Base-by-base conservation (phyloP, 2,797 vertebrate genomes). In the Eospalax fontanierii region DNA sequence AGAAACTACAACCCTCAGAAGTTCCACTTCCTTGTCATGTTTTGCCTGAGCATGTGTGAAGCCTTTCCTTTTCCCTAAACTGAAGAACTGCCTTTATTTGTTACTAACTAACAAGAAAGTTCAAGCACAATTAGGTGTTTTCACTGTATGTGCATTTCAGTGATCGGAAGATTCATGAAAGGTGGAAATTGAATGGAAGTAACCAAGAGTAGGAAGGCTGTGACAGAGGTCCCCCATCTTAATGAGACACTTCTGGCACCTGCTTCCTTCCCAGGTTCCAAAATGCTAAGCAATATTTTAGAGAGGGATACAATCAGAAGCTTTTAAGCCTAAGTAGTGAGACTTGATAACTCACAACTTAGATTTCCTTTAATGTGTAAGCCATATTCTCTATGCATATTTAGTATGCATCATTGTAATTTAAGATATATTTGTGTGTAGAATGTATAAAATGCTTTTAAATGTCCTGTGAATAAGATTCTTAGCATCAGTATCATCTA, bases 311-410 rank as follows among this genome's bases (percentile, higher is more conserved):
- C 30, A 91, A 87, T 61, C 78, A 90, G 18, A 90, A 96, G 78
- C 94, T 97, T 97, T 9, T 38, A 97, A 93, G 90, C 92, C 93
- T 93, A 92, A 93, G 95, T 76, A 18, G 84, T 96, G 96, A 96
- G 89, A 93, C 86, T 96, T 43, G 86, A 59, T 50, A 86, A 96
- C 90, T 95, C 97, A 96, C 96, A 97, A 97, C 96, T 98, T 92
- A 91, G 93, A 96, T 97, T 71, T 33, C 95, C 88, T 92, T 97
- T 94, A 97, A 97, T 89, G 94, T 97, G 97, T 98, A 98, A 98
- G 98, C 98, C 98, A 98, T 98, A 98, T 85, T 93, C 30, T 82
- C 93, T 97, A 97, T 98, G 98, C 98, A 97, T 97, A 98, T 96
- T 93, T 96, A 91, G 95, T 96, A 97, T 98, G 98, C 98, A 97